These are phyloP conservation scores for Argyra leucocephala DNA, from an alignment of 2,888 invertebrate genomes.

Conservation along the genomic window DNA sequence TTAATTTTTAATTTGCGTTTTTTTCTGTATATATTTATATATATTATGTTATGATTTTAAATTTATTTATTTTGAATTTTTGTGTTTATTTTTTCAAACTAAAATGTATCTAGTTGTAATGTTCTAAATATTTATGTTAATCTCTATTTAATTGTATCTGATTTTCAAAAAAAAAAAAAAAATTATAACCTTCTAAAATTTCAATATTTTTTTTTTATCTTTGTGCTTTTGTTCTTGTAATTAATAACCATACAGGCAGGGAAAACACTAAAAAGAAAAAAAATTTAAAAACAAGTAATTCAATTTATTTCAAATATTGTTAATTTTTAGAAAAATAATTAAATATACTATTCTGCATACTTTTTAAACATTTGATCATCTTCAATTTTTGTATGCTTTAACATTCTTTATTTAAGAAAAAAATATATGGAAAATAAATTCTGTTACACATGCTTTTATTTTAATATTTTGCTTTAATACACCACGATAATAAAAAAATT, in stretches of 20 bases:
- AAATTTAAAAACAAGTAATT: not conserved
- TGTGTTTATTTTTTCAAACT: not conserved
- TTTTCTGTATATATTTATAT: not conserved
- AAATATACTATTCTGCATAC: no score
- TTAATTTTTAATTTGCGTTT: not conserved
- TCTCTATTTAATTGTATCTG: conserved; percentile 9
- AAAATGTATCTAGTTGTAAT: not conserved
- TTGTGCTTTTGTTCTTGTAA: not conserved
- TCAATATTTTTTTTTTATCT: not conserved
- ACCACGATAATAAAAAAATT: no score
- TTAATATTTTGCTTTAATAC: not conserved
- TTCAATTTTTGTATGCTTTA: no score
- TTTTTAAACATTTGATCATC: no score
- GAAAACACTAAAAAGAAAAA: not conserved
- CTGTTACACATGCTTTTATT: no score
- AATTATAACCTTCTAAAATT: not conserved
- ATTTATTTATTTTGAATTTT: not conserved
- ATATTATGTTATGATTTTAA: not conserved
- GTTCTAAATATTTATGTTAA: not conserved
- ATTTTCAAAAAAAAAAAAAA: not conserved
- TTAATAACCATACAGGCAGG: not conserved
- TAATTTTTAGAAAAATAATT: not conserved
- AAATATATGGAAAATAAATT: no score
- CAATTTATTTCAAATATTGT: not conserved
- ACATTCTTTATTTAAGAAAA: no score